Percentiles rank a stretch among this genome's conserved stretches.
Evolutionary conservation across 2,113 vertebrate species (phyloP).

Genomic region (Penelope pileata): DNA sequence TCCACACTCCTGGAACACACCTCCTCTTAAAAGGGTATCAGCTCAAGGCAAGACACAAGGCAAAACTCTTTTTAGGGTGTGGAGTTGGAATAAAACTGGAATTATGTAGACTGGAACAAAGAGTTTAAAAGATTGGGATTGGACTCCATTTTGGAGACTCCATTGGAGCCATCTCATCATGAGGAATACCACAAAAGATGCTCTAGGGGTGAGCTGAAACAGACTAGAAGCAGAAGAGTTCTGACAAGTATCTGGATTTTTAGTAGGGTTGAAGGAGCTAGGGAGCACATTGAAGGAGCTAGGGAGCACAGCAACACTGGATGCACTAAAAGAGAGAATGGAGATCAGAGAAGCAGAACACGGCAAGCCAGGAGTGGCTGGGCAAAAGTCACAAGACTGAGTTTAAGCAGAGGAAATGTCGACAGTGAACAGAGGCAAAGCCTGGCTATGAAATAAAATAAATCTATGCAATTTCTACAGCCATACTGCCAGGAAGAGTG

Average conservation of each 20-base stretch:
- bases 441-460: background rate
- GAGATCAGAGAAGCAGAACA: background rate
- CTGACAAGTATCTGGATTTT: accelerated
- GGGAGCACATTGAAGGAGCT: background rate
- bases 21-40: background rate
- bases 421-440: slow-evolving; percentile 24
- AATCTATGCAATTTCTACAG: background rate
- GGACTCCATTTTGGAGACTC: background rate
- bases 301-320: background rate
- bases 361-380: background rate
- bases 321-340: background rate
- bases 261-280: background rate
- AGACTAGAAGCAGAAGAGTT: background rate
- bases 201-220: background rate
- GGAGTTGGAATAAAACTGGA: background rate
- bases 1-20: background rate
- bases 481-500: slow-evolving; percentile 16
- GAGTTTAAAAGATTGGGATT: background rate
- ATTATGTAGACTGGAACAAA: background rate
- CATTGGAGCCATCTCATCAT: background rate
- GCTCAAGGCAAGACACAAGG: background rate
- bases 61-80: background rate
- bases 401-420: background rate
- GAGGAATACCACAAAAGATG: background rate
- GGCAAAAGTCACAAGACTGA: background rate